A percentile compares a stretch with the other conserved stretches of the same genome.
Evolutionary conservation across 1,140 invertebrate species (phyloP).

Genomic region (Caenorhabditis briggsae): DNA sequence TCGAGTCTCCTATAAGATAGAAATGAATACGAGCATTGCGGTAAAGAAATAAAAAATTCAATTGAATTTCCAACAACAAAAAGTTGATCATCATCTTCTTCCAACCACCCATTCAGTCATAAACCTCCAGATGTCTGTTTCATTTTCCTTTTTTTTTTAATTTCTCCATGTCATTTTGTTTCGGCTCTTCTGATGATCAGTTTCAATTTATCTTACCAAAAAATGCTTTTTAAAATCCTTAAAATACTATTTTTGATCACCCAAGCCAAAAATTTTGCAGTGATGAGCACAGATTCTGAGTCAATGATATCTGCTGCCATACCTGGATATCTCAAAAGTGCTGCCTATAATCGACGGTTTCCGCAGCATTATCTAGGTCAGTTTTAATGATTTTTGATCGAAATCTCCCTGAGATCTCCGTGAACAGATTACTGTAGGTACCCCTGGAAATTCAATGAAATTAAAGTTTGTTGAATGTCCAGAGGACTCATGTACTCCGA

Average conservation of each 20-base stretch:
- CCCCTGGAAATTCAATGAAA: too few relatives aligned
- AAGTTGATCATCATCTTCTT: conserved; percentile 20
- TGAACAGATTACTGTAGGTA: background rate
- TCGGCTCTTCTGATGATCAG: too few relatives aligned
- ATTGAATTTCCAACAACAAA: background rate
- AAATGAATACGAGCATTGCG: background rate
- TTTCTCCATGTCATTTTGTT: background rate
- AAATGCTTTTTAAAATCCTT: background rate
- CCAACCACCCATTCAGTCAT: conserved; percentile 1
- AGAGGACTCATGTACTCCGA: conserved; percentile 6
- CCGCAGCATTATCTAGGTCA: conserved; percentile 50
- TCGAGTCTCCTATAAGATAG: too few relatives aligned
- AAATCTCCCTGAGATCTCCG: background rate
- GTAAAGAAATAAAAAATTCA: background rate
- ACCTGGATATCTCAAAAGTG: conserved; percentile 59
- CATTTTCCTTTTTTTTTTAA: conserved; percentile 21
- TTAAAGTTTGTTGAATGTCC: too few relatives aligned
- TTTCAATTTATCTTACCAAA: background rate
- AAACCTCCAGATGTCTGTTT: conserved; percentile 54
- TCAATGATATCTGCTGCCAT: conserved; percentile 61
- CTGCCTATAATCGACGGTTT: conserved; percentile 54
- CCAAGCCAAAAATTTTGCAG: conserved; percentile 33
- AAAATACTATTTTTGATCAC: background rate
- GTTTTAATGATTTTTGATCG: conserved; percentile 37
- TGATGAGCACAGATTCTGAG: conserved; percentile 67